Base-by-base conservation (phyloP, 2,113 vertebrate species). In the Hippocampus barbouri region DNA sequence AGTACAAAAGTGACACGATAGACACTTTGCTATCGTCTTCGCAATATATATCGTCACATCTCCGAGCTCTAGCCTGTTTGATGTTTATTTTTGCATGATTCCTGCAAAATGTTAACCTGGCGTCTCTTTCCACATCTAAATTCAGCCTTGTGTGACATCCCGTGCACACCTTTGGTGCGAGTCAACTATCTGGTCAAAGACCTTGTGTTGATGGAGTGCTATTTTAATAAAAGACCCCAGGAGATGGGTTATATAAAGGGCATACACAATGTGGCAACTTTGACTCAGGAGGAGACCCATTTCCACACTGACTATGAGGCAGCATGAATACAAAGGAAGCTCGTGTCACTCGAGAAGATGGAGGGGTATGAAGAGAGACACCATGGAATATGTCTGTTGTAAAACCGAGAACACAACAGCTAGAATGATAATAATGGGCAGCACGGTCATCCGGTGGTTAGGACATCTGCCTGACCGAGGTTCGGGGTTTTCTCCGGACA, bases 201-300 rank as follows among this genome's bases (percentile, higher is more conserved):
- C 40, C 63, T 65, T 25, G n/a, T 45, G 41, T 43, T 45, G 63
- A 45, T 65, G 63, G 5, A 65, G 63, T 45, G 40, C 63, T 65
- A 23, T 41, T 65, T 65, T 45, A 65, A 65, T n/a, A n/a, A n/a
- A 40, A 23, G 63, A 15, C 63, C 63, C 63, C 63, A 65, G 63
- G 63, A 65, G 63, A 65, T 45, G 62, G 10, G 20, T 65, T 65
- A 65, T 25, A 65, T 65, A 65, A 65, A 65, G 63, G 43, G 63
- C 41, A 45, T 43, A 65, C 34, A 38, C 5, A 38, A 38, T 15
- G 40, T 43, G 63, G 63, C 40, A 65, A 65, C 40, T 45, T 40
- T 65, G 40, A 11, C 23, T 65, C 40, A 65, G 40, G 25, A 43
- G 20, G 63, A 45, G 63, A 65, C 40, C 63, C 25, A 45, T 41